These are phyloP conservation scores for Gobionotothen gibberifrons DNA, from an alignment of 2,797 vertebrate genomes.

Conservation along the genomic window DNA sequence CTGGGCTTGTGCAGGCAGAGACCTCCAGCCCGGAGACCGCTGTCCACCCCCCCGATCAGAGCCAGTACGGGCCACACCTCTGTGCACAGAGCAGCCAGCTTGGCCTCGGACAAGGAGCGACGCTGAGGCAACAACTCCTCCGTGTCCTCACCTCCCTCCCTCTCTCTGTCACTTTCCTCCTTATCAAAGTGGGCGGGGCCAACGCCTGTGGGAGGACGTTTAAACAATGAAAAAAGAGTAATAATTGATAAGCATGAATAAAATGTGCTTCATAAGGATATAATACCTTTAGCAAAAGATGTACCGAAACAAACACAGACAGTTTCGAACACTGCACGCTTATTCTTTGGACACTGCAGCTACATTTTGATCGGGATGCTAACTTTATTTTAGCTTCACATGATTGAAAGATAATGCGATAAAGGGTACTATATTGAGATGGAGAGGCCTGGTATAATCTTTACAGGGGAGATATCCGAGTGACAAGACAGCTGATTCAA, in stretches of 20 bases:
- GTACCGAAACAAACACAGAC: not conserved
- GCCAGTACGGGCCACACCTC: constrained; percentile 88
- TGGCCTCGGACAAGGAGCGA: constrained; percentile 78
- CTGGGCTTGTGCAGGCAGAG: constrained; percentile 83
- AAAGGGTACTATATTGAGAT: not conserved
- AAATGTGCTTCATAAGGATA: not conserved
- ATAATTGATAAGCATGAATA: not conserved
- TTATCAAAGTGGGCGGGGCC: constrained; percentile 62
- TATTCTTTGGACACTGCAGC: not conserved
- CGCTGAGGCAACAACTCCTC: constrained; percentile 61
- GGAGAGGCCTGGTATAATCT: not conserved
- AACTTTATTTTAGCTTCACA: constrained; percentile 1
- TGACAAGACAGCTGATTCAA: not conserved
- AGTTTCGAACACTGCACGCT: constrained; percentile 5
- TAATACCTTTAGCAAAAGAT: not conserved
- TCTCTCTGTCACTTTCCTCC: constrained; percentile 47
- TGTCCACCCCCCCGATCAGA: constrained; percentile 86
- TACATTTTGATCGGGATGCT: not conserved
- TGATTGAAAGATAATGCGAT: constrained; percentile 17
- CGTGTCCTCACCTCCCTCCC: constrained; percentile 38
- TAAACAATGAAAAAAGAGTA: constrained; percentile 9
- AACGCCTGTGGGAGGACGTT: constrained; percentile 51
- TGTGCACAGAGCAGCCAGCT: constrained; percentile 81
- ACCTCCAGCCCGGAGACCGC: constrained; percentile 85
- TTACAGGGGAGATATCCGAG: not conserved